A percentile compares a stretch with the other conserved stretches of the same genome.
Evolutionary conservation across 2,113 vertebrate species (phyloP).

Genomic region (Tupaia chinensis): DNA sequence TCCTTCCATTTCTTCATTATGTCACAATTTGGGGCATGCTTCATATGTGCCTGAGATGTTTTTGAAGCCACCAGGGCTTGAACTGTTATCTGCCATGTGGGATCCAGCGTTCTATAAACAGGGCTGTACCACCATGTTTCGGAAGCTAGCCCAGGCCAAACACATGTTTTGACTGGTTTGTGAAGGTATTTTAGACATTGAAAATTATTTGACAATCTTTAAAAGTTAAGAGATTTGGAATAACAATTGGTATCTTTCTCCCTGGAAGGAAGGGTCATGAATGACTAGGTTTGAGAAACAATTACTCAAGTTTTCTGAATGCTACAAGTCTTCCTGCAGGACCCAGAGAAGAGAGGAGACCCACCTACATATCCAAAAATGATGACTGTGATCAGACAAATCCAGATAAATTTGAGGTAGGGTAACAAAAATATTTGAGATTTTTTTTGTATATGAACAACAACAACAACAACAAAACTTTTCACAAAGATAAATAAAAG

Average conservation of each 20-base stretch:
- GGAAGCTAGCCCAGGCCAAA: background rate
- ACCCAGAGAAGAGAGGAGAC: background rate
- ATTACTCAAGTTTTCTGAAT: background rate
- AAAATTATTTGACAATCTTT: conserved; percentile 2
- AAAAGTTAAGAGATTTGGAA: background rate
- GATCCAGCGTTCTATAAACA: too few species aligned
- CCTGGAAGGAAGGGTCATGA: background rate
- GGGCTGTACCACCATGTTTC: too few species aligned
- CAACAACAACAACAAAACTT: background rate
- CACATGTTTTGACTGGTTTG: background rate
- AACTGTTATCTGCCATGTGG: too few species aligned
- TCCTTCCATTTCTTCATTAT: too few species aligned
- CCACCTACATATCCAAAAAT: background rate
- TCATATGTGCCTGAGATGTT: too few species aligned
- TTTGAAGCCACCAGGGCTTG: too few species aligned
- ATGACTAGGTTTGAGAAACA: background rate
- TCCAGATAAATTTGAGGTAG: background rate
- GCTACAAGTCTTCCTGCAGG: background rate
- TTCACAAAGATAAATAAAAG: background rate
- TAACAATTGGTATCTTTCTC: background rate
- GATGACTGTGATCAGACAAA: background rate
- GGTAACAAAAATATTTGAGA: background rate
- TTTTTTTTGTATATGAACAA: background rate
- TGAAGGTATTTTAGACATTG: background rate
- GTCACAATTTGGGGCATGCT: too few species aligned